Evolutionary conservation across 1,140 invertebrate genomes (phyloP), one percentile per base, ranked within the genome.

Genomic region (Drosophila rhopaloa): DNA sequence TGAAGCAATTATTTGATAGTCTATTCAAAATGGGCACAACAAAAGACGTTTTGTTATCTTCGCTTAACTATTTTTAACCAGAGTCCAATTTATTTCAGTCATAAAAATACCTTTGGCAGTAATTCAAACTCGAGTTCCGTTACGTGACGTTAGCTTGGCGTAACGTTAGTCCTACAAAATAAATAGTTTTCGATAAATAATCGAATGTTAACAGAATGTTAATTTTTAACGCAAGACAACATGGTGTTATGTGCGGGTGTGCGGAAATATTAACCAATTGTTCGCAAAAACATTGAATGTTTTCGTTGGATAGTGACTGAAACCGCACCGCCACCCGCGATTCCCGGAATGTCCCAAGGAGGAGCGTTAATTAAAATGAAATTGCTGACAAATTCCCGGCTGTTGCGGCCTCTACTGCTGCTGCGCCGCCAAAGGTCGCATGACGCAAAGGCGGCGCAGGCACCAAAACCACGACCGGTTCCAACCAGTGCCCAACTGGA

Each of bases 351-450:
- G 68, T 41, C 32, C 37, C 50, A 67, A 55, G 67, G 50, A 50
- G 27, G 14, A n/a, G 38, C 50, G 53, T 83, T 76, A 86, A 86
- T 86, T 68, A 29, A 77, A 35, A 86, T 86, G 83, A 86, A 79
- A 66, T 67, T 83, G 63, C 50, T 83, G 60, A 72, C 72, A 37
- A 88, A 76, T 68, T 56, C 53, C 4, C 71, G 32, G 40, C 62
- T 67, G 35, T 56, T 67, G 50, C 55, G 66, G 10, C 75, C 63
- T 29, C 48, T 89, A 50, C 54, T 67, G 68, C 47, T 65, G 43
- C 47, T 82, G 10, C 44, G 83, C 35, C 83, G 76, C 19, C 79
- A 82, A 47, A 70, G 56, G 50, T 61, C 83, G 51, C 56, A 65
- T 57, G 55, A 50, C 71, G 60, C 58, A 57, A 79, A 48, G 16